Evolutionary conservation across 2,113 vertebrate species (phyloP).

Genomic region (Microtus oregoni): DNA sequence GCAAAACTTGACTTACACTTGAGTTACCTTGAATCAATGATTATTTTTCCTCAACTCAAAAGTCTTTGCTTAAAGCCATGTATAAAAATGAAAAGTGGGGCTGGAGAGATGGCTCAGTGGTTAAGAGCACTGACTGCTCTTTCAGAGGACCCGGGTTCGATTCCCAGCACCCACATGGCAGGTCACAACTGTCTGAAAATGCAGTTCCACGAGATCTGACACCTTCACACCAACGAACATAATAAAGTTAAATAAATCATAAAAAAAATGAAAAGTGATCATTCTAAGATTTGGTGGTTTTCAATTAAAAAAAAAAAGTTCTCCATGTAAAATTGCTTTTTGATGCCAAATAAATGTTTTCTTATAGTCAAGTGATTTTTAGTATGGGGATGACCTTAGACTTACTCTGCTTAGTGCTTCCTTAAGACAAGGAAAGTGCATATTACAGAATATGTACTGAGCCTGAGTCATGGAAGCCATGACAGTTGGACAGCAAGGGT

Average conservation of each 20-base stretch:
- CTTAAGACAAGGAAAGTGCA: conserved; percentile 17
- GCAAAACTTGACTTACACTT: conserved; percentile 35
- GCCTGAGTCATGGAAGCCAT: background rate
- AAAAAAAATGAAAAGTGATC: background rate
- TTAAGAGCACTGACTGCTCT: no score
- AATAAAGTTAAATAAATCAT: no score
- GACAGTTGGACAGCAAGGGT: background rate
- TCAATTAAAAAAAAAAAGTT: background rate
- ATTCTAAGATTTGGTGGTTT: background rate
- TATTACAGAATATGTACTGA: background rate
- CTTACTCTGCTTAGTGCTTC: background rate
- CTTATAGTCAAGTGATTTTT: conserved; percentile 6
- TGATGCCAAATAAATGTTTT: conserved; percentile 32
- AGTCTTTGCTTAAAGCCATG: background rate
- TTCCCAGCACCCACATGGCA: no score
- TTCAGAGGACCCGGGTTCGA: no score
- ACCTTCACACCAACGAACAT: no score
- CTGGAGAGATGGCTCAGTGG: no score
- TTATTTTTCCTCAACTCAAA: conserved; percentile 40
- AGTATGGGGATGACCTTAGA: background rate
- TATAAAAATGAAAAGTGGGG: background rate
- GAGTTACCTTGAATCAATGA: conserved; percentile 36
- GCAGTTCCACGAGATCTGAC: no score
- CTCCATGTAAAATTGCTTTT: conserved; percentile 1
- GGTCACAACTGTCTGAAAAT: no score